Evolutionary conservation across 2,797 vertebrate genomes (phyloP).

Genomic region (Florisuga fusca): DNA sequence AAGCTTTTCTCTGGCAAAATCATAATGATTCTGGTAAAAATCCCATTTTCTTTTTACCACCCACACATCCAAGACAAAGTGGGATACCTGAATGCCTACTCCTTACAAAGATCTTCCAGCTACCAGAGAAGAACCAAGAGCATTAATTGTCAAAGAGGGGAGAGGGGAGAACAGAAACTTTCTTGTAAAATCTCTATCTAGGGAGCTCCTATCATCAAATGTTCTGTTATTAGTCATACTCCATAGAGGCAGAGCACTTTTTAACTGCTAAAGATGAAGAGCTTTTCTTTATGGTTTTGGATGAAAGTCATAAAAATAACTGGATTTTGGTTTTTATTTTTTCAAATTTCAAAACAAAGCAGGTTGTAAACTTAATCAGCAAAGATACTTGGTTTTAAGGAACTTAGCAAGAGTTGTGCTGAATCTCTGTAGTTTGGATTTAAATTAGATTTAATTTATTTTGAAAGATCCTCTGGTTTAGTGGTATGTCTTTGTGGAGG

Average conservation of each 20-base stretch:
- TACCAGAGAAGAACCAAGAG: neutral
- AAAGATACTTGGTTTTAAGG: neutral
- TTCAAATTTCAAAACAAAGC: neutral
- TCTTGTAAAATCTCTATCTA: neutral
- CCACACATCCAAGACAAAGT: conserved; percentile 33
- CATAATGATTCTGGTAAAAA: conserved; percentile 16
- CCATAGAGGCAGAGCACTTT: neutral
- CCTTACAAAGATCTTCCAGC: neutral
- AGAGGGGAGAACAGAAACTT: conserved; percentile 10
- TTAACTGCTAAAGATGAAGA: neutral
- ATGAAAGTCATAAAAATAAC: neutral
- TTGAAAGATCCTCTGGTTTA: neutral
- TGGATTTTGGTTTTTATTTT: neutral
- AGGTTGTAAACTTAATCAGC: neutral
- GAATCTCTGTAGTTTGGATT: neutral
- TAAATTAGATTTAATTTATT: neutral
- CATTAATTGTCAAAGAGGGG: neutral
- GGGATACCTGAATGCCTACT: conserved; percentile 25
- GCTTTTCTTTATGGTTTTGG: neutral
- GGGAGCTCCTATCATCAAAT: neutral
- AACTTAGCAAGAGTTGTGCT: neutral
- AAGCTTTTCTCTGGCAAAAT: neutral
- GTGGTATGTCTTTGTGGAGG: neutral
- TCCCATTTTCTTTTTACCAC: conserved; percentile 39
- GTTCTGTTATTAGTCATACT: neutral